A percentile compares a stretch with the other conserved stretches of the same genome.
phyloP scores from a whole-genome alignment of 2,113 vertebrate genomes.

The Paradoxurus hermaphroditus region DNA sequence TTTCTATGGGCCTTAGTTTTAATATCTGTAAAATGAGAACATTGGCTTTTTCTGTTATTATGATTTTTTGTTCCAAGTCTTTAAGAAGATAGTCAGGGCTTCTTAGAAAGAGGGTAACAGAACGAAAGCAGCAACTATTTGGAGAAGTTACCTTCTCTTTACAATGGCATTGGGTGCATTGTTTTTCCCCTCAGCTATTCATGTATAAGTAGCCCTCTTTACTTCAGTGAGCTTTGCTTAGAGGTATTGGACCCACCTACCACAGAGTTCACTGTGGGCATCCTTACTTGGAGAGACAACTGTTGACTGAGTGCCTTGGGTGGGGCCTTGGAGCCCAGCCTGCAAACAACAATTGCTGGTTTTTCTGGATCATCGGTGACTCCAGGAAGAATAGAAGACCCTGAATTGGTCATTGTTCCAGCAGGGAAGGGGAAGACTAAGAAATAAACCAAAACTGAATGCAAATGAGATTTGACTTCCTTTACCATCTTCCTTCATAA shows the following conservation, averaged over 20 bases:
- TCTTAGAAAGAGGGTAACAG: conserved; percentile 1
- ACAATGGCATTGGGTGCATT: background rate
- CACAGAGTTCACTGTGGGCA: background rate
- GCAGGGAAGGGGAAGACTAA: conserved; percentile 35
- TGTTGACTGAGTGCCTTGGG: conserved; percentile 38
- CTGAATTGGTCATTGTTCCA: conserved; percentile 41
- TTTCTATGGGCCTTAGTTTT: background rate
- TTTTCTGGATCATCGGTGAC: conserved; percentile 59
- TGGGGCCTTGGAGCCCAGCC: conserved; percentile 21
- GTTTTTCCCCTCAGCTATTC: background rate
- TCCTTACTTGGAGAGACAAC: conserved; percentile 30
- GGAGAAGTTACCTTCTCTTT: background rate
- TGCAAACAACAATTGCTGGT: background rate
- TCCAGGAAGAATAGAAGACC: conserved; percentile 47
- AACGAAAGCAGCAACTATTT: background rate
- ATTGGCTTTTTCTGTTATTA: conserved; percentile 33
- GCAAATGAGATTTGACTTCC: conserved; percentile 53
- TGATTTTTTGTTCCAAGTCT: conserved; percentile 6
- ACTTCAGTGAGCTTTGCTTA: background rate
- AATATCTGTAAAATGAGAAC: background rate
- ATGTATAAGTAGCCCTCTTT: background rate
- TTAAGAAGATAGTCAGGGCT: conserved; percentile 17
- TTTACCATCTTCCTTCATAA: background rate
- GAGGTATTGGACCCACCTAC: background rate
- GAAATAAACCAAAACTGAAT: conserved; percentile 51